Percentiles rank a stretch among this genome's conserved stretches.
These are phyloP conservation scores for Mustelus asterias DNA, from an alignment of 2,113 vertebrate species.

Conservation along the genomic window DNA sequence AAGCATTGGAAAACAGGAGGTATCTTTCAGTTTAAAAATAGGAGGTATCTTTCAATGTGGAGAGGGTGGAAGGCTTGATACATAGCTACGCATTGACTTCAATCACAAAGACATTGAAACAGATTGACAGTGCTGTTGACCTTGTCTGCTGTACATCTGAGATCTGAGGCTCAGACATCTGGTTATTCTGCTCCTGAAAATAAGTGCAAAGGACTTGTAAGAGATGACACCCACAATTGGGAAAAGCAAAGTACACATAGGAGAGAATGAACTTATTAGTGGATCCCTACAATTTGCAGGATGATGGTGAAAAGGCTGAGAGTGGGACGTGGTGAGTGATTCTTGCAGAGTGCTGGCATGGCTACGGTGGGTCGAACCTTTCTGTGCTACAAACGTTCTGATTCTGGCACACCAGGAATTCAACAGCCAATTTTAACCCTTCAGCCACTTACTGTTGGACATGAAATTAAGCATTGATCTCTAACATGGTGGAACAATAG, in stretches of 20 bases:
- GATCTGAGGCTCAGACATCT: no score
- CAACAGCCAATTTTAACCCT: not conserved
- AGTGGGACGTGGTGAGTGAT: not conserved
- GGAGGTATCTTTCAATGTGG: no score
- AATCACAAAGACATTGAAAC: not conserved
- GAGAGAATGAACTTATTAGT: not conserved
- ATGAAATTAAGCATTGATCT: not conserved
- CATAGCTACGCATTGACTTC: not conserved
- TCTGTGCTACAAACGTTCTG: no score
- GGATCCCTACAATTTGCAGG: not conserved
- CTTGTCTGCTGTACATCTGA: not conserved
- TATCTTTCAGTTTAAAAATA: not conserved
- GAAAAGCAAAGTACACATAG: not conserved
- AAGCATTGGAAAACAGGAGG: not conserved
- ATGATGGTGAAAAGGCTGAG: not conserved
- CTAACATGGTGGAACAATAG: not conserved
- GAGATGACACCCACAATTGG: not conserved
- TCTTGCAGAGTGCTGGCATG: not conserved
- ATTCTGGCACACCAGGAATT: not conserved
- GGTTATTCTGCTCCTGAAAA: constrained; percentile 1
- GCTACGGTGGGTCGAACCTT: not conserved
- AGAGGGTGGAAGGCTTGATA: not conserved
- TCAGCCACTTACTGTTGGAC: not conserved
- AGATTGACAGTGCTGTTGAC: not conserved
- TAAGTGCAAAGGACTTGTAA: not conserved